phyloP scores from a whole-genome alignment of 2,113 vertebrate genomes.

The Rhadina sibilatrix region DNA sequence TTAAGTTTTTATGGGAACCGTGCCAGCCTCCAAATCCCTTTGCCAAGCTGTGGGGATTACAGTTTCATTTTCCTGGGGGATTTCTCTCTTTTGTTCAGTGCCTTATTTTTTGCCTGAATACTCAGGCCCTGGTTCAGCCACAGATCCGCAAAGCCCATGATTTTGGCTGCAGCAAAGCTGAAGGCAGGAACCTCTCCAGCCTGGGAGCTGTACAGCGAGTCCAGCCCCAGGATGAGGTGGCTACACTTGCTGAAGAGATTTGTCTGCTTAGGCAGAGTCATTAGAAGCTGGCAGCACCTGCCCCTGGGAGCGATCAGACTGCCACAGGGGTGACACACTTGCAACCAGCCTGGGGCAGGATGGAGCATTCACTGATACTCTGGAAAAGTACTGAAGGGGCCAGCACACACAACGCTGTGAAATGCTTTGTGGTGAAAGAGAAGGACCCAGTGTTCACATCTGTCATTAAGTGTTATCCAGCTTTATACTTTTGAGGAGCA shows the following conservation, averaged over 20 bases:
- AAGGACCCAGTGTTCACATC: not conserved
- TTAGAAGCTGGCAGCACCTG: not conserved
- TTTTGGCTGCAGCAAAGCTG: not conserved
- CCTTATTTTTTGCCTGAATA: conserved; percentile 28
- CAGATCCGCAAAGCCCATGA: not conserved
- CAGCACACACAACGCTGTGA: not conserved
- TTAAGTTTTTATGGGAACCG: conserved; percentile 7
- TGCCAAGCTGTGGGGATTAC: conserved; percentile 46
- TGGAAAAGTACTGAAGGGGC: not conserved
- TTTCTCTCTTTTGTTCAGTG: conserved; percentile 45
- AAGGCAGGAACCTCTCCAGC: not conserved
- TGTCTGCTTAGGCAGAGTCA: not conserved
- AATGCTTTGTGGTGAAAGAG: not conserved
- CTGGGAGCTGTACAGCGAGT: not conserved
- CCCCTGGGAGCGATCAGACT: not conserved
- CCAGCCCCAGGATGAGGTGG: not conserved
- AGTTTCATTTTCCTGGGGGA: conserved; percentile 56
- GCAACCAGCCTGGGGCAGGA: not conserved
- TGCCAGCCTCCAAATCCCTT: conserved; percentile 39
- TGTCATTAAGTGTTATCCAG: not conserved
- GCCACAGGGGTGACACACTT: not conserved
- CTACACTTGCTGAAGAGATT: not conserved
- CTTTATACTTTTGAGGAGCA: not conserved
- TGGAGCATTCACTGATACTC: not conserved
- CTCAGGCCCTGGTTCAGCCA: not conserved